These are phyloP conservation scores for Agriopis marginaria DNA, from an alignment of 2,888 invertebrate species.

Conservation along the genomic window DNA sequence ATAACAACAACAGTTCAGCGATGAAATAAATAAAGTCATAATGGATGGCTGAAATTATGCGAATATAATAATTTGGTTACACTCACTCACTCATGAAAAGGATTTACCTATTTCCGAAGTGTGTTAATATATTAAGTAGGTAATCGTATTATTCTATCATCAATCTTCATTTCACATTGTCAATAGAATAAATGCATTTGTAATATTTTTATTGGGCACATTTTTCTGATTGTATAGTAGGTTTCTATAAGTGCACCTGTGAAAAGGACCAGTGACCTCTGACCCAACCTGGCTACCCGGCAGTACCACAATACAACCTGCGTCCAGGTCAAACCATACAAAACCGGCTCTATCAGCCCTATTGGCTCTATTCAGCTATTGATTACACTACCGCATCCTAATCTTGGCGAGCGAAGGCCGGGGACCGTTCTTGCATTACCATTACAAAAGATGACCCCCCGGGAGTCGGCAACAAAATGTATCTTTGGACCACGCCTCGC, in stretches of 20 bases:
- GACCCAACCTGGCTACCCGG: slow-evolving; percentile 21
- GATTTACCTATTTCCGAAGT: no score
- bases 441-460: slow-evolving; percentile 74
- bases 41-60: no score
- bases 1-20: no score
- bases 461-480: slow-evolving; percentile 62
- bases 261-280: slow-evolving; percentile 42
- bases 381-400: slow-evolving; percentile 67
- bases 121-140: no score
- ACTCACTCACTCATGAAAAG: no score
- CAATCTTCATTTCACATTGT: not conserved
- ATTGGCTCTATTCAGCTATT: slow-evolving; percentile 58
- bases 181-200: not conserved
- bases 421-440: slow-evolving; percentile 57
- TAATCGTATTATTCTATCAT: no score
- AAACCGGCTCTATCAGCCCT: slow-evolving; percentile 54
- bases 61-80: no score
- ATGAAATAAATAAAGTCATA: no score
- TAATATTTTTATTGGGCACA: not conserved
- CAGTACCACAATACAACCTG: slow-evolving; percentile 70
- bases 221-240: not conserved
- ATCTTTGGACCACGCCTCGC: slow-evolving; percentile 61
- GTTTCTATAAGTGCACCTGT: slow-evolving; percentile 36
- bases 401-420: slow-evolving; percentile 50
- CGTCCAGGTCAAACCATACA: slow-evolving; percentile 69